Percentiles rank a stretch among this genome's conserved stretches.
Conservation (phyloP, 2,113 vertebrate species). For the Acinonyx jubatus region DNA sequence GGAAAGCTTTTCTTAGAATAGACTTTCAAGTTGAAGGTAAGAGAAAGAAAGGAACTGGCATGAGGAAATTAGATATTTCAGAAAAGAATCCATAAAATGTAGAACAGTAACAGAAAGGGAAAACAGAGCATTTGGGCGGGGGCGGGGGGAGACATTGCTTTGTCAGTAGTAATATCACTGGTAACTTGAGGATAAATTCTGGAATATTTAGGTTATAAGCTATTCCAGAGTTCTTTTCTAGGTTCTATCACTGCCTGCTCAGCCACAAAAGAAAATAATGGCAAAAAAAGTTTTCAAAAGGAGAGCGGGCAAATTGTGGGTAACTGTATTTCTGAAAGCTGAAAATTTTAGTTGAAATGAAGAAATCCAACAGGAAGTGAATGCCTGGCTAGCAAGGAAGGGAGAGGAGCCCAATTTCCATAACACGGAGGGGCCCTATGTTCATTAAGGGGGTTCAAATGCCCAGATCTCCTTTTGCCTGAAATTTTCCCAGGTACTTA, state of each 20-base stretch:
- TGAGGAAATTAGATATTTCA: neutral
- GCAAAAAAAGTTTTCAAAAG: neutral
- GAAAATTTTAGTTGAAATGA: neutral
- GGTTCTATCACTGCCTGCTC: neutral
- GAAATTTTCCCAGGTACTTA: neutral
- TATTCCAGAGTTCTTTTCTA: neutral
- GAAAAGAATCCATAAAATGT: neutral
- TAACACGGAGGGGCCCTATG: neutral
- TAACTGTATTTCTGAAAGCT: neutral
- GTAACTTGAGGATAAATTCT: neutral
- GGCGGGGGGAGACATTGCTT: neutral
- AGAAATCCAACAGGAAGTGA: neutral
- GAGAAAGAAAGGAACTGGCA: conserved; percentile 26
- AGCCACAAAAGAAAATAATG: neutral
- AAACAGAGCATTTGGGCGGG: neutral
- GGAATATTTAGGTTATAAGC: neutral
- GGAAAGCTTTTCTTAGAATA: neutral
- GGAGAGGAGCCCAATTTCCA: neutral
- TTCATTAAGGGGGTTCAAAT: neutral
- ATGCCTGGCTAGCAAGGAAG: neutral
- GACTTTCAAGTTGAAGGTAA: neutral
- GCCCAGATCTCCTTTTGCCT: neutral
- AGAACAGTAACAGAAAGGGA: neutral
- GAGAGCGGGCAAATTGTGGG: neutral
- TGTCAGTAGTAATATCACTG: neutral